Evolutionary conservation across 2,888 invertebrate genomes (phyloP).

Genomic region (Ischnus inquisitorius): DNA sequence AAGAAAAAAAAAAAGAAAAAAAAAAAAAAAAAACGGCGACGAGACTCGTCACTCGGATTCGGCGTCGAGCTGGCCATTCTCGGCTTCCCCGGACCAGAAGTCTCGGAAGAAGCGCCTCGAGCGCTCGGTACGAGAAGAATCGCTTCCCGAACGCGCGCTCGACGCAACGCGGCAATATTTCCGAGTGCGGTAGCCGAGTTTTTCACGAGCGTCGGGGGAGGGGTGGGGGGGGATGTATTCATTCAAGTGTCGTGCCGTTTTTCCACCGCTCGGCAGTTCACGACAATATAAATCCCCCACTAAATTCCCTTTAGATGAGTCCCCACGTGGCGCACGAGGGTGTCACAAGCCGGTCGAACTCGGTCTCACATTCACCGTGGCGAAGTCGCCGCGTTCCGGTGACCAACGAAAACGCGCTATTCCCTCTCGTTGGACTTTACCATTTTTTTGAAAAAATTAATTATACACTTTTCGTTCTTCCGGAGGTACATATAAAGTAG

Average conservation of each 20-base stretch:
- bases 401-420: constrained; percentile 65
- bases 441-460: no score
- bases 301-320: constrained; percentile 78
- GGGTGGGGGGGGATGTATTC: no score
- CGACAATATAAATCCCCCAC: constrained; percentile 76
- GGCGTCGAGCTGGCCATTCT: constrained; percentile 43
- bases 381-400: constrained; percentile 77
- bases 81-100: no score
- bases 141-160: no score
- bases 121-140: no score
- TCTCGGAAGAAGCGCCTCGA: no score
- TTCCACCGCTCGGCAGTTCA: no score
- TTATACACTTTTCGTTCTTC: no score
- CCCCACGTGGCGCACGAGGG: constrained; percentile 80
- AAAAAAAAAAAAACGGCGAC: constrained; percentile 40
- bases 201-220: constrained; percentile 78
- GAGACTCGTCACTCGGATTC: constrained; percentile 36
- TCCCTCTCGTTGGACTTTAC: no score
- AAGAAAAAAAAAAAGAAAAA: constrained; percentile 48
- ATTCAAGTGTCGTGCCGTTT: constrained; percentile 81
- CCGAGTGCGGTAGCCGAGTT: constrained; percentile 79
- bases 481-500: no score
- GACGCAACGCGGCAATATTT: no score
- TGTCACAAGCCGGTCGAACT: constrained; percentile 74
- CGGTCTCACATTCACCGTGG: constrained; percentile 77